Conservation (phyloP, 2,888 invertebrate species). For the Atethmia centrago region DNA sequence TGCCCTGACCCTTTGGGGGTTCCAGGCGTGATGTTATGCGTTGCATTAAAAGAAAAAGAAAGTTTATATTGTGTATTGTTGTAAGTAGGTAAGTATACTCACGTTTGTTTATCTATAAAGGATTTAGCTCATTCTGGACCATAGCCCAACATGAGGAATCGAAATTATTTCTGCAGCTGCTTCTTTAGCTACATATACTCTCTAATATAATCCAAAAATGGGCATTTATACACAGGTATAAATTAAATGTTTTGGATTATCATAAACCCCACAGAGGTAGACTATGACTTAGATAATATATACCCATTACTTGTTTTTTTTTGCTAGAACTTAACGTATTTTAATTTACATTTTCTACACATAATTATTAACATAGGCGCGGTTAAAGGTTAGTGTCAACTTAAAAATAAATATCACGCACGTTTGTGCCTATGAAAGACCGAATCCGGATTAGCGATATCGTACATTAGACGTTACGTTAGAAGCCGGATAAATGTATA, state of each 20-base stretch:
- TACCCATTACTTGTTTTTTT: conserved; percentile 19
- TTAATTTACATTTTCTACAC: conserved; percentile 35
- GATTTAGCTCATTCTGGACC: background rate
- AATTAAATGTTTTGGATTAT: no score
- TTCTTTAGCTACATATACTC: background rate
- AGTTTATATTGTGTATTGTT: background rate
- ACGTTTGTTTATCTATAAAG: background rate
- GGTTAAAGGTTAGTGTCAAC: conserved; percentile 44
- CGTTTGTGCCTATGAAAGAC: conserved; percentile 21
- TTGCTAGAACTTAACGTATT: conserved; percentile 1
- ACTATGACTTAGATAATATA: background rate
- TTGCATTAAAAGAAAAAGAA: background rate
- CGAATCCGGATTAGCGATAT: conserved; percentile 47
- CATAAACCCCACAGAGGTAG: background rate
- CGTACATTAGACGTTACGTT: conserved; percentile 24
- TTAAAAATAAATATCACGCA: conserved; percentile 42
- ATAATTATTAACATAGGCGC: conserved; percentile 22
- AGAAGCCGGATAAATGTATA: conserved; percentile 48
- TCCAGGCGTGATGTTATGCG: no score
- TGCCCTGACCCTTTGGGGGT: no score
- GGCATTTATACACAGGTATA: background rate
- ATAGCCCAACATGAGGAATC: background rate
- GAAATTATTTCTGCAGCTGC: background rate
- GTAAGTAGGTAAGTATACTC: background rate
- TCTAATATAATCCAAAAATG: background rate